Percentiles rank a stretch among this genome's conserved stretches.
Conservation (phyloP, 2,888 invertebrate genomes). For the Lasioglossum lativentre region DNA sequence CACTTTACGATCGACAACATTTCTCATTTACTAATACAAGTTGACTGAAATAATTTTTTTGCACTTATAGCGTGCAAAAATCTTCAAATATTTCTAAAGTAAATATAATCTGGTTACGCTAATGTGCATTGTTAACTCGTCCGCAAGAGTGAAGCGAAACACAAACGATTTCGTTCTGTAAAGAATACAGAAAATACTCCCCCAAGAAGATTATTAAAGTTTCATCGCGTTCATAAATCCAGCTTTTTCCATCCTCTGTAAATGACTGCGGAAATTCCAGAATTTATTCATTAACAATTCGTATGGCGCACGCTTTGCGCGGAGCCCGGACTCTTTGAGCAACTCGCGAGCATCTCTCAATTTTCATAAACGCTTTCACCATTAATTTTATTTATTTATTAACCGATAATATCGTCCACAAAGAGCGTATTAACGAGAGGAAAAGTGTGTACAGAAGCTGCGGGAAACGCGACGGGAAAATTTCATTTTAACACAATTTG, state of each 20-base stretch:
- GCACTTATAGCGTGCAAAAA: not conserved
- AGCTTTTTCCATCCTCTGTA: not conserved
- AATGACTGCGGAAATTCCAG: not conserved
- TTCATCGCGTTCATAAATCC: not conserved
- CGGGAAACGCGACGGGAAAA: not conserved
- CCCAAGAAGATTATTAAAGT: not conserved
- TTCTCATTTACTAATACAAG: too few species aligned
- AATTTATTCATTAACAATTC: conserved; percentile 2
- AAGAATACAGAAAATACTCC: not conserved
- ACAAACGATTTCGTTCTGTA: not conserved
- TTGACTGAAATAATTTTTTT: not conserved
- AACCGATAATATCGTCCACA: not conserved
- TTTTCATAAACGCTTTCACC: not conserved
- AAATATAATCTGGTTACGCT: not conserved
- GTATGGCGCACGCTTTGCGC: not conserved
- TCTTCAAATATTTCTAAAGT: not conserved
- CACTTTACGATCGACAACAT: too few species aligned
- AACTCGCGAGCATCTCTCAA: not conserved
- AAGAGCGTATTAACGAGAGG: not conserved
- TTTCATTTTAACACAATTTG: not conserved
- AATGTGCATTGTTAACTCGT: not conserved
- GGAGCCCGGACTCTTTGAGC: not conserved
- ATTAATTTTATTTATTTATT: not conserved
- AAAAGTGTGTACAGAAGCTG: not conserved
- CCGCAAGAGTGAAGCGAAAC: not conserved